Base-by-base conservation (phyloP, 2,113 vertebrate species). In the Microcebus ravelobensis region DNA sequence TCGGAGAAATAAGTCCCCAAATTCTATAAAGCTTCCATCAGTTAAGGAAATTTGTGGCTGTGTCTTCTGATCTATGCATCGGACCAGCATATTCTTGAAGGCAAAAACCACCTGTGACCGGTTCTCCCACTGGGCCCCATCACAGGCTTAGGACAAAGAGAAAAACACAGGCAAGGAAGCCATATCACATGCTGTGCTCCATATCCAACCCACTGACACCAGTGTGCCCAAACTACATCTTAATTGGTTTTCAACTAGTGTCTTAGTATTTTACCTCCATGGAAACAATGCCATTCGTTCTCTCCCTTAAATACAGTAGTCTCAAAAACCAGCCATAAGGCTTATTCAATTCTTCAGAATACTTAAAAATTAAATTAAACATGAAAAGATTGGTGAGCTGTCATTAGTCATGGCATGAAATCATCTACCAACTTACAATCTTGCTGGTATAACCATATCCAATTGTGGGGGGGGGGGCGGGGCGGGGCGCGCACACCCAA, bases 331-430 rank as follows among this genome's bases (percentile, higher is more conserved):
- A 52, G 77, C 36, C 48, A 50, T 45, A 36, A 82, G 42, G 36
- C 27, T 82, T 81, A 77, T 71, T 68, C 27, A 27, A 79, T 17
- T 50, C 61, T 90, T 94, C 61, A 94, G 77, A 96, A 83, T 36
- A 27, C 87, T 95, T 77, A 73, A 86, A 77, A 61, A 73, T 39
- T 25, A 92, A 39, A 59, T 42, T 39, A n/a, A 63, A 55, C 14
- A 63, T 1, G 13, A 27, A 94, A 68, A 68, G 7, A 48, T 31
- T 5, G 3, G 11, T 45, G 23, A 74, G n/a, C 4, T 29, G 61
- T 77, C 73, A 55, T 18, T 59, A 82, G 80, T 23, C 31, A 85
- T 1, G 84, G 13, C 63, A 89, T n/a, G 63, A 67, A 85, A 70
- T 68, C 25, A 48, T 50, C 85, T 39, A 68, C 12, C 36, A 73